Base-by-base conservation (phyloP, 2,888 invertebrate genomes). In the Lithosia quadra region DNA sequence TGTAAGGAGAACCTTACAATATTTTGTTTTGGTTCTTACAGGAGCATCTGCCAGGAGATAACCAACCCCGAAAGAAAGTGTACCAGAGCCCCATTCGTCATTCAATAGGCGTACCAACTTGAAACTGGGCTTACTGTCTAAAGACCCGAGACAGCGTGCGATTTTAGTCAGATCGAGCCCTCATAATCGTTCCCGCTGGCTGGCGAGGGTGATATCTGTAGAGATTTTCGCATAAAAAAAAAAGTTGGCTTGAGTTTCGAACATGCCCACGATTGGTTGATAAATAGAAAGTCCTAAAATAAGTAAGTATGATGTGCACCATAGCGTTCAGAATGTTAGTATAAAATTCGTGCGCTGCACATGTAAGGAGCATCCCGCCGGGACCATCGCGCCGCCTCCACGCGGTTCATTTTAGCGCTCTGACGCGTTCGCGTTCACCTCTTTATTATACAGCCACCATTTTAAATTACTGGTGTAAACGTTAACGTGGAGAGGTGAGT, bases 341-440 rank as follows among this genome's bases (percentile, higher is more conserved):
- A 67, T 61, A 43, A 67, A 62, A 67, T 67, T 61, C 55, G 36
- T 34, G 36, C 66, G 53, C 61, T 58, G 67, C 67, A 67, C 69
- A 60, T 66, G 68, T 72, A 78, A 71, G 69, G 70, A 73, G 71
- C 65, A 75, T 78, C 70, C 80, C 78, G 11, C 33, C 10, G 78
- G 74, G 79, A 71, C 62, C 63, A 13, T 21, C 43, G 21, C n/a
- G 9, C 15, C n/a, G 60, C 60, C 60, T 15, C 60, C 10, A 18
- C 22, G 39, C 10, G 39, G 28, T 53, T 67, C 65, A 13, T 43
- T 62, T 63, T 67, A 62, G 49, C 22, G 49, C 43, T 43, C 33
- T 53, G n/a, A 11, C 18, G 22, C 28, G n/a, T 63, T 53, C 34
- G 22, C 22, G 22, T 18, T 21, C 55, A 22, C 18, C 28, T 55